Evolutionary conservation across 2,797 vertebrate genomes (phyloP), one percentile per base, ranked within the genome.

Genomic region (Melopsittacus undulatus): DNA sequence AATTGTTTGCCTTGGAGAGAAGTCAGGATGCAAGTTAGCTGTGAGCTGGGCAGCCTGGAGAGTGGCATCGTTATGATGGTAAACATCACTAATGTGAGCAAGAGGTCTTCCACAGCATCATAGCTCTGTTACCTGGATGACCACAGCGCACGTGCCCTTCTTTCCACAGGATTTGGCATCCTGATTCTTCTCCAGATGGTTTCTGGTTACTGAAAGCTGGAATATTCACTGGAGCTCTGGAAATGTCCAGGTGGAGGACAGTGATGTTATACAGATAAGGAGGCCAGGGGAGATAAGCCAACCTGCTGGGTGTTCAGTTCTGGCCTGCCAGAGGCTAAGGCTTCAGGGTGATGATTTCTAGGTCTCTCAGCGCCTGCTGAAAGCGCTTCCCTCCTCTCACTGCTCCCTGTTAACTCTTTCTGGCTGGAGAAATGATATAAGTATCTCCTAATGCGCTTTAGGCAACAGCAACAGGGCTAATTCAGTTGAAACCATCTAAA

Each of bases 401-500:
- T 66, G 19, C 22, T 90, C 52, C 43, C 63, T 36, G 59, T 52
- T 67, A 56, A 48, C 43, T 73, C 32, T 30, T 81, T 64, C 70
- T 54, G 61, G 19, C 80, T 81, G 54, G 32, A 87, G 79, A 84
- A 92, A 84, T 48, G 38, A 81, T 73, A 59, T 49, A 81, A 88
- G 66, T 49, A 57, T 67, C 48, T 90, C 80, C 88, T 97, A 80
- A 90, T 90, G 72, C 94, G 61, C 81, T 92, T 93, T 26, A 87
- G 81, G 72, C 70, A 95, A 61, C 36, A 84, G 70, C 48, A 89
- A 77, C 67, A 67, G 64, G 40, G 54, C 46, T 93, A 84, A 89
- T 90, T 93, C 78, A 77, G 18, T 87, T 90, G 87, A 92, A 95
- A 84, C 51, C 45, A 42, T 63, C 80, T 87, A 92, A 90, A 30